Conservation (phyloP, 2,888 invertebrate species). For the Xestia ashworthii region DNA sequence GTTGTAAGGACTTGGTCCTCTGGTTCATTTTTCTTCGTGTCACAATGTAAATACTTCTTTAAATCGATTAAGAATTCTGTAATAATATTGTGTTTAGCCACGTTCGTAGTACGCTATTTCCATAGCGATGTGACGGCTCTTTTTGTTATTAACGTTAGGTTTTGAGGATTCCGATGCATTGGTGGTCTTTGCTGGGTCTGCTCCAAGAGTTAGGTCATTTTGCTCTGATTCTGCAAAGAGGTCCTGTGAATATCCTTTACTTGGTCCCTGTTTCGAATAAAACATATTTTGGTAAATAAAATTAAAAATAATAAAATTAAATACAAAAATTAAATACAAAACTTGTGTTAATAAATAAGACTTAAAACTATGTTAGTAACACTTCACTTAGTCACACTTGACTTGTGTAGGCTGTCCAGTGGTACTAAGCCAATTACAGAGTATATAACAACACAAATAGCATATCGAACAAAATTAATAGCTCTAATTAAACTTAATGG, state of each 20-base stretch:
- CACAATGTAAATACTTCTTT: conserved; percentile 46
- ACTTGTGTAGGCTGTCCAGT: no score
- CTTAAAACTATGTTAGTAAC: no score
- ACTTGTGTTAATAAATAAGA: no score
- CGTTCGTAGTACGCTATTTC: conserved; percentile 36
- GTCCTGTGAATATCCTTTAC: background rate
- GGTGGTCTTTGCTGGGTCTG: background rate
- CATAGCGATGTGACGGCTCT: conserved; percentile 54
- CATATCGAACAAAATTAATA: conserved; percentile 45
- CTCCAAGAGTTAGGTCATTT: conserved; percentile 5
- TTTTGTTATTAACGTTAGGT: conserved; percentile 28
- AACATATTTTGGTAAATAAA: no score
- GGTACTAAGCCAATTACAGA: background rate
- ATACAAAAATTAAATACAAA: no score
- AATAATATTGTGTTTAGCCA: conserved; percentile 62
- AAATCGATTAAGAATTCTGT: conserved; percentile 62
- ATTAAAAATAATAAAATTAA: no score
- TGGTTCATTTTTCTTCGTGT: background rate
- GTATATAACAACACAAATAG: conserved; percentile 17
- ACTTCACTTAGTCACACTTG: no score
- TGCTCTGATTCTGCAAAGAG: background rate
- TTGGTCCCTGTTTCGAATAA: background rate
- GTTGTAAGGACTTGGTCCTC: background rate
- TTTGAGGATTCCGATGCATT: conserved; percentile 27
- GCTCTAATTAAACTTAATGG: conserved; percentile 42